phyloP scores from a whole-genome alignment of 1,140 invertebrate species.

The Cydia pomonella region DNA sequence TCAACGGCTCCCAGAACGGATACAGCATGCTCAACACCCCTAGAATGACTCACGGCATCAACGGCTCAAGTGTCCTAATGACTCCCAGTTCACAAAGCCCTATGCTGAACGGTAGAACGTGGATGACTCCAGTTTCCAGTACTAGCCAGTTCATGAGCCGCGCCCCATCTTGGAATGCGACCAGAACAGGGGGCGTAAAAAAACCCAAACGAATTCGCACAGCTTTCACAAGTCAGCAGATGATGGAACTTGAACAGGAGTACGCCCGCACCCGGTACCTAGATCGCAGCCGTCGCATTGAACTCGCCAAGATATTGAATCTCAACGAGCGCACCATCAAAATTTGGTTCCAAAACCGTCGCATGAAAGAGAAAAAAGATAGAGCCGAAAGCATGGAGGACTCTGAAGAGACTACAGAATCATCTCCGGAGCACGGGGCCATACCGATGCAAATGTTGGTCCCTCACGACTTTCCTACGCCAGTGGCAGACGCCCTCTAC shows the following conservation, averaged over 20 bases:
- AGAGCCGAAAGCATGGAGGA: slow-evolving; percentile 47
- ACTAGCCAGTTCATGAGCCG: slow-evolving; percentile 3
- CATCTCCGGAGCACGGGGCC: slow-evolving; percentile 42
- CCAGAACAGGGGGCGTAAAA: background rate
- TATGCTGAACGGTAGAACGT: background rate
- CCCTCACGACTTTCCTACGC: slow-evolving; percentile 39
- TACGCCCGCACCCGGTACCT: slow-evolving; percentile 98
- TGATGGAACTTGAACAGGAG: slow-evolving; percentile 97
- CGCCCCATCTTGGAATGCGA: background rate
- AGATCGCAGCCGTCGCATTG: slow-evolving; percentile 93
- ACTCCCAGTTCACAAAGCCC: background rate
- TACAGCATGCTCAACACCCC: background rate
- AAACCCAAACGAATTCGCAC: slow-evolving; percentile 82
- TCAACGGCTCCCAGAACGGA: background rate
- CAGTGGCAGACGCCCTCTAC: slow-evolving; percentile 27
- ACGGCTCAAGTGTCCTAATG: slow-evolving; percentile 5
- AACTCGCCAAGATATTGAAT: slow-evolving; percentile 94
- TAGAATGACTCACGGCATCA: background rate
- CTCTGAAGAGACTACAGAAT: slow-evolving; percentile 51
- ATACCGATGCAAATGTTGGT: slow-evolving; percentile 38
- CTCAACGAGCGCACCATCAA: slow-evolving; percentile 88
- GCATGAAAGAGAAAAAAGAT: slow-evolving; percentile 85
- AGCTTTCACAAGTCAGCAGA: slow-evolving; percentile 97
- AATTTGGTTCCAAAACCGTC: slow-evolving; percentile 84
- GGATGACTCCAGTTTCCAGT: background rate